Evolutionary conservation across 2,797 vertebrate species (phyloP), one percentile per base, ranked within the genome.

Genomic region (Margarornis squamiger): DNA sequence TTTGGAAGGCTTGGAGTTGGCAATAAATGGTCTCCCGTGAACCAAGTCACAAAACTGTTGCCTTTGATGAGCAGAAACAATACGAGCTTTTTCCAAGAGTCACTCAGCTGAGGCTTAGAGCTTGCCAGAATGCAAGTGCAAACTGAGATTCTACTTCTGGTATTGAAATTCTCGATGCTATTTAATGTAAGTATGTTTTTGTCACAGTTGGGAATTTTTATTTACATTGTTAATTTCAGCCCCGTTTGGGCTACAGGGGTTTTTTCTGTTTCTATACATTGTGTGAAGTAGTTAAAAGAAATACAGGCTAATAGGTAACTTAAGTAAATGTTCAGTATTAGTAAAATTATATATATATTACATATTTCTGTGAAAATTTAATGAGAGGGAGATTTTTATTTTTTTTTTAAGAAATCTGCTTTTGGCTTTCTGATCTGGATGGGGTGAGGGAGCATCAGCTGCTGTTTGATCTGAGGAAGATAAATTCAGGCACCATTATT

Each of bases 141-240:
- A 63, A 86, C 89, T 85, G 82, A 65, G 59, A 79, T 85, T 68
- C 70, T 74, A 26, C 86, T 84, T 83, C 94, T 92, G 86, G 76
- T 93, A 46, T 86, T 90, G 96, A 94, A 95, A 97, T 91, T 93
- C 90, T 52, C 5, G 21, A 52, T 86, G 95, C 90, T 96, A 62
- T 93, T 96, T 96, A 86, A 97, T 94, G 92, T 97, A 93, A 96
- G 96, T 95, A 93, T 45, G 76, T 88, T 97, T 96, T 43, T 94
- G 96, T 94, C 97, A 97, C 88, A 88, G 43, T 95, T 93, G 86
- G 96, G 84, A 91, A 95, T 94, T 96, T 95, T 96, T 97, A 90
- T 95, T 97, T 97, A 90, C 77, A 14, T 86, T 83, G 86, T 95
- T 97, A 57, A 93, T 97, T 97, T 96, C 88, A 83, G 90, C 82